Conservation (phyloP, 2,888 invertebrate species). For the Epiblema foenella region DNA sequence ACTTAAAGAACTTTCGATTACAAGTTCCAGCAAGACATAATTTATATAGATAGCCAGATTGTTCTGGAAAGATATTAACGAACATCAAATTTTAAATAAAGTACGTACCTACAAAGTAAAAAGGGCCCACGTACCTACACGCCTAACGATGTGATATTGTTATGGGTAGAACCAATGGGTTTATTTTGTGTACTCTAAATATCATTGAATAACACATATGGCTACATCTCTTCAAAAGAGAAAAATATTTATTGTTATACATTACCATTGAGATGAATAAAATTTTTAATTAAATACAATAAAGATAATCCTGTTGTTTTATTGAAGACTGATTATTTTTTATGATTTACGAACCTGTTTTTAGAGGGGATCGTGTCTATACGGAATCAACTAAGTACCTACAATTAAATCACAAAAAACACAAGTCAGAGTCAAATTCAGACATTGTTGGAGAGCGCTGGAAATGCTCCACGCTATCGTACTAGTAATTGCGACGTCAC, state of each 20-base stretch:
- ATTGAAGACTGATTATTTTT: slow-evolving; percentile 32
- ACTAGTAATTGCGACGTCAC: too few species aligned
- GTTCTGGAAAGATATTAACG: slow-evolving; percentile 26
- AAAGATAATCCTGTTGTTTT: slow-evolving; percentile 55
- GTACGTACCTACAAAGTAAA: slow-evolving; percentile 64
- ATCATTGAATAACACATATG: slow-evolving; percentile 68
- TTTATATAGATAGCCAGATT: slow-evolving; percentile 31
- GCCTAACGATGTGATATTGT: slow-evolving; percentile 81
- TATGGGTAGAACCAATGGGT: slow-evolving; percentile 75
- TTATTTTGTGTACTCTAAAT: slow-evolving; percentile 80
- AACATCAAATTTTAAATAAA: slow-evolving; percentile 48
- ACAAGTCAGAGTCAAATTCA: too few species aligned
- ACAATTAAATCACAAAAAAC: too few species aligned
- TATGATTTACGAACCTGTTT: too few species aligned
- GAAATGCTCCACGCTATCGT: too few species aligned
- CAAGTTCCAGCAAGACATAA: slow-evolving; percentile 12
- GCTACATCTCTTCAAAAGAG: slow-evolving; percentile 76
- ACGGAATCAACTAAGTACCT: too few species aligned
- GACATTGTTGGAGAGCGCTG: too few species aligned
- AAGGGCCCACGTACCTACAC: slow-evolving; percentile 78
- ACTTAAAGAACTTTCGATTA: slow-evolving; percentile 4
- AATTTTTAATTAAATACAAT: slow-evolving; percentile 81
- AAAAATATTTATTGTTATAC: slow-evolving; percentile 83
- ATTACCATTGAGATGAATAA: slow-evolving; percentile 74
- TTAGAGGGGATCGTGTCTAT: too few species aligned